Conservation (phyloP, 92 coral and sea anemone species). For the Parazoanthus swiftii region DNA sequence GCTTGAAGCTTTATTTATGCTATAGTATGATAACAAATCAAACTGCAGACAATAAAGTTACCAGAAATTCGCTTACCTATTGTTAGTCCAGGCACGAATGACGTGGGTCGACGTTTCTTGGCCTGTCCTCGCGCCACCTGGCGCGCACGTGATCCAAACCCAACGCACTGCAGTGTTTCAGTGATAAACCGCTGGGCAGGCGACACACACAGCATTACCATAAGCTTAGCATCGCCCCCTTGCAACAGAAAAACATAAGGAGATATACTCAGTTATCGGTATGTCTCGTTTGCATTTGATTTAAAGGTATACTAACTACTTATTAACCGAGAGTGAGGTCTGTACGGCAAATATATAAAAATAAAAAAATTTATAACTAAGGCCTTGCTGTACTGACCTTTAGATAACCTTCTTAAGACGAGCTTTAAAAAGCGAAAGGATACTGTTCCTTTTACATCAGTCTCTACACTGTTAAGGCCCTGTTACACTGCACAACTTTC, state of each 20-base stretch:
- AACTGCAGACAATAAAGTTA: neutral
- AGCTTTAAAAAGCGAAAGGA: too few relatives aligned
- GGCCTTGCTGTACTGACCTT: too few relatives aligned
- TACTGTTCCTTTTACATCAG: too few relatives aligned
- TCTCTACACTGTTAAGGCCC: too few relatives aligned
- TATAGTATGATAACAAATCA: too few relatives aligned
- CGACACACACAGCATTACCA: slow-evolving; percentile 99
- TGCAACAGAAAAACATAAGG: neutral
- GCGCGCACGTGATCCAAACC: slow-evolving; percentile 99
- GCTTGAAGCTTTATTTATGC: too few relatives aligned
- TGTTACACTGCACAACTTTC: too few relatives aligned
- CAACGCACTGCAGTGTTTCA: slow-evolving; percentile 95
- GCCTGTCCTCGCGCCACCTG: slow-evolving; percentile 98
- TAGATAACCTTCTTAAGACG: too few relatives aligned
- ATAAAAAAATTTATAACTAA: neutral
- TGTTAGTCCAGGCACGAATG: slow-evolving; percentile 68
- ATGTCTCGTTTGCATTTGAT: neutral
- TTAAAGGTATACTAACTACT: neutral
- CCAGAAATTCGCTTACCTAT: slow-evolving; percentile 37
- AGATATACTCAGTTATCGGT: too few relatives aligned
- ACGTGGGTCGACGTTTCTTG: slow-evolving; percentile 95
- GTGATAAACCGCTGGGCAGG: slow-evolving; percentile 99
- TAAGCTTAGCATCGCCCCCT: slow-evolving; percentile 98
- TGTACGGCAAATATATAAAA: too few relatives aligned
- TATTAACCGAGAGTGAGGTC: too few relatives aligned